Base-by-base conservation (phyloP, 2,888 invertebrate genomes). In the Helobdella robusta region DNA sequence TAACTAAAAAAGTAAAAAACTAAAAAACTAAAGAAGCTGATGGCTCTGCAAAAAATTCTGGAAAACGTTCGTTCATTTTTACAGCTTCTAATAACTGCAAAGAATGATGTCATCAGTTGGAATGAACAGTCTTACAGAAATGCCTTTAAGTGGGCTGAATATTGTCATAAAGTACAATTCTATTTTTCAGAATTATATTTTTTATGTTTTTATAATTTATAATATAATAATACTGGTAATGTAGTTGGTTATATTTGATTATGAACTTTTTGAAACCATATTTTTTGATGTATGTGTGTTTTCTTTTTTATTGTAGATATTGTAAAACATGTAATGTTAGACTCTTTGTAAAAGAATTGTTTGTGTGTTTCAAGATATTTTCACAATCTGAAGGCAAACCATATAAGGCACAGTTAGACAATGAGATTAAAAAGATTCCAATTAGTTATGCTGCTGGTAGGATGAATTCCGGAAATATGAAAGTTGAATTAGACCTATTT, bases 61-160 rank as follows among this genome's bases (percentile, higher is more conserved):
- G 50, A 62, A 50, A 50, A 46, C 6, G 48, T 62, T 62, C 50
- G 32, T 48, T 40, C 62, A 23, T 62, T 32, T 32, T 34, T 62
- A 11, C 34, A 62, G 6, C 28, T 62, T 30, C 46, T 62, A 23
- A 48, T 50, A 32, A 48, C 46, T 4, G 62, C 46, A 8, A 36
- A 28, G 1, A 6, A 8, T 4, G n/a, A 62, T 1, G 20, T n/a
- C 30, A 32, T 62, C 18, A 30, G 28, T 50, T 62, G 62, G 62
- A 30, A 62, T 50, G 62, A 30, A 36, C 32, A 50, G 5, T 50
- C 62, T 2, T 62, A 50, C 34, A 23, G 3, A 18, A 48, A 50
- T n/a, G 62, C 62, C 20, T 62, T 62, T 35, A 36, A 32, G 30
- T 62, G 62, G 62, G 62, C 62, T 20, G 50, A 46, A 34, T 46